These are phyloP conservation scores for Hippocampus guttulatus DNA, from an alignment of 2,113 vertebrate genomes.

Conservation along the genomic window DNA sequence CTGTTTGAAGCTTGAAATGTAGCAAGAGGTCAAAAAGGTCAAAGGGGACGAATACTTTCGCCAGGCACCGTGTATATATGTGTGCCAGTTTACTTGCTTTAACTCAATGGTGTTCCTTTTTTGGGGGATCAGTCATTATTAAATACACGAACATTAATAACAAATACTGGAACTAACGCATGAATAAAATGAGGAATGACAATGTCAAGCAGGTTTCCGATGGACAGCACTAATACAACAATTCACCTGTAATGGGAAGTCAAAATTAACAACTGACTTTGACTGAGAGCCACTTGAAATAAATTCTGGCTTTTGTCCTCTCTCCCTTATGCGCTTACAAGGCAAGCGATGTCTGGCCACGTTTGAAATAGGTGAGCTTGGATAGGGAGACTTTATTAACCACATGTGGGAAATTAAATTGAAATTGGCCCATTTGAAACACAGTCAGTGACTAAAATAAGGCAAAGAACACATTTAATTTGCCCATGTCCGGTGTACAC, in stretches of 20 bases:
- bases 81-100: conserved; percentile 11
- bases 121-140: neutral
- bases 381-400: neutral
- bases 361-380: neutral
- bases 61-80: neutral
- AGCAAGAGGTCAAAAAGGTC: too few species aligned
- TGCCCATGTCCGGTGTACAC: neutral
- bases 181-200: neutral
- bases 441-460: neutral
- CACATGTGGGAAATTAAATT: neutral
- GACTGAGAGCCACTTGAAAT: neutral
- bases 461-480: neutral
- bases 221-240: neutral
- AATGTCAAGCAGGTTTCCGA: neutral
- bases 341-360: neutral
- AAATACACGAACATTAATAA: too few species aligned
- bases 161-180: too few species aligned
- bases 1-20: too few species aligned
- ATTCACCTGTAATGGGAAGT: neutral
- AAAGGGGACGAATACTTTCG: too few species aligned
- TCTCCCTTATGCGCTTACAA: neutral
- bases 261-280: neutral
- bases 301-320: neutral
- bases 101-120: neutral
- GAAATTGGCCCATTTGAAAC: neutral